Percentiles rank a stretch among this genome's conserved stretches.
Evolutionary conservation across 2,888 invertebrate species (phyloP).

Genomic region (Drosophila pullipes): DNA sequence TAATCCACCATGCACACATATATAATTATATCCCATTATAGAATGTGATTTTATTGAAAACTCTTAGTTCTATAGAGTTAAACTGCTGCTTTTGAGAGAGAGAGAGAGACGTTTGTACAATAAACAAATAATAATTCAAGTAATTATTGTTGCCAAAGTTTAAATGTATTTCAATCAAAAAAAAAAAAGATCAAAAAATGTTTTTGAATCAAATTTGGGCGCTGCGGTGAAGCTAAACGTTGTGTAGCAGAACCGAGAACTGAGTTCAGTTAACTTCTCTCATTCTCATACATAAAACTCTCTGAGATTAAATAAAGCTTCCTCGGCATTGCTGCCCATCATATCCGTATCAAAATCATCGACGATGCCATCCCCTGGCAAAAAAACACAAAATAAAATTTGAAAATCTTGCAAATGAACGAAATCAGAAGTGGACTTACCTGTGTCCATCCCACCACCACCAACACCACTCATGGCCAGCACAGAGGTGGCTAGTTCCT

Average conservation of each 20-base stretch:
- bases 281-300: constrained; percentile 32
- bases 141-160: neutral
- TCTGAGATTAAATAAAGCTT: constrained; percentile 27
- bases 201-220: neutral
- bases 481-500: constrained; percentile 65
- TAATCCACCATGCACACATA: neutral
- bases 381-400: neutral
- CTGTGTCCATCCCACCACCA: neutral
- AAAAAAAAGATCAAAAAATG: neutral
- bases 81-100: neutral
- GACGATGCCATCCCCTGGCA: constrained; percentile 1
- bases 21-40: neutral
- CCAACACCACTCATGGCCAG: constrained; percentile 49
- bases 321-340: constrained; percentile 14
- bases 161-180: constrained; percentile 1
- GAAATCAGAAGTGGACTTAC: neutral
- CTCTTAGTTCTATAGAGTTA: neutral
- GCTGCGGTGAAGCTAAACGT: constrained; percentile 46
- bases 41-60: neutral
- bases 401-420: no score
- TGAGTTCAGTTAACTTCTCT: neutral
- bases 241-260: constrained; percentile 50
- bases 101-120: neutral
- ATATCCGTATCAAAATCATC: constrained; percentile 23
- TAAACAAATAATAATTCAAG: neutral